A percentile compares a stretch with the other conserved stretches of the same genome.
Evolutionary conservation across 2,113 vertebrate genomes (phyloP).

Genomic region (Corydoras sp.): DNA sequence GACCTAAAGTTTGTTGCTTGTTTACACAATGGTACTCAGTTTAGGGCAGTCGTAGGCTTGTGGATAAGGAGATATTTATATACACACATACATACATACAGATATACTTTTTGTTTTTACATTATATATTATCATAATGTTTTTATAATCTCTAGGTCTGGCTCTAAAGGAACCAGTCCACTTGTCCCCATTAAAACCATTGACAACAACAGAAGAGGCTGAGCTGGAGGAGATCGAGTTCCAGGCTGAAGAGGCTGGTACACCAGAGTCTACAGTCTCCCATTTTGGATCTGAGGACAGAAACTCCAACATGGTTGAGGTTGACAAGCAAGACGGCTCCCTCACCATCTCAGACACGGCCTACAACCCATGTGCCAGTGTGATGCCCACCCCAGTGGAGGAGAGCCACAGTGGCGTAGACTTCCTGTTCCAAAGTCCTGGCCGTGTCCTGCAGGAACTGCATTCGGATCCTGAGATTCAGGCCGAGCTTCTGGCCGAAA

Average conservation of each 20-base stretch:
- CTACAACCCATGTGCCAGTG: constrained; percentile 90
- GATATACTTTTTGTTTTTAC: too few species aligned
- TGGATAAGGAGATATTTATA: too few species aligned
- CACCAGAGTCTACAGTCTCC: neutral
- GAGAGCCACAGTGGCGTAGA: constrained; percentile 79
- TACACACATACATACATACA: too few species aligned
- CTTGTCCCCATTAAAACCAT: constrained; percentile 58
- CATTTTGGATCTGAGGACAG: constrained; percentile 34
- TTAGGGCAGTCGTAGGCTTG: too few species aligned
- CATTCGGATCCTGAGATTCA: constrained; percentile 83
- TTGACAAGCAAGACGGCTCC: constrained; percentile 67
- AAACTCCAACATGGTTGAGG: constrained; percentile 63
- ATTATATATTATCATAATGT: too few species aligned
- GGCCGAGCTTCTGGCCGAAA: constrained; percentile 82
- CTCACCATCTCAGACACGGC: constrained; percentile 87
- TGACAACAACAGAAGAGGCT: constrained; percentile 41
- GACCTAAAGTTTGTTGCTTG: too few species aligned
- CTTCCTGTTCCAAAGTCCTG: constrained; percentile 84
- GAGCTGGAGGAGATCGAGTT: constrained; percentile 46
- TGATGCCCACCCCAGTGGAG: constrained; percentile 86
- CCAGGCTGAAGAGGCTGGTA: constrained; percentile 17
- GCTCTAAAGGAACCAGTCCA: constrained; percentile 59
- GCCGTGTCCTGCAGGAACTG: constrained; percentile 76
- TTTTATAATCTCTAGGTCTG: neutral
- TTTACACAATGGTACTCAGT: too few species aligned